phyloP scores from a whole-genome alignment of 1,140 invertebrate genomes.

The Papilio machaon region DNA sequence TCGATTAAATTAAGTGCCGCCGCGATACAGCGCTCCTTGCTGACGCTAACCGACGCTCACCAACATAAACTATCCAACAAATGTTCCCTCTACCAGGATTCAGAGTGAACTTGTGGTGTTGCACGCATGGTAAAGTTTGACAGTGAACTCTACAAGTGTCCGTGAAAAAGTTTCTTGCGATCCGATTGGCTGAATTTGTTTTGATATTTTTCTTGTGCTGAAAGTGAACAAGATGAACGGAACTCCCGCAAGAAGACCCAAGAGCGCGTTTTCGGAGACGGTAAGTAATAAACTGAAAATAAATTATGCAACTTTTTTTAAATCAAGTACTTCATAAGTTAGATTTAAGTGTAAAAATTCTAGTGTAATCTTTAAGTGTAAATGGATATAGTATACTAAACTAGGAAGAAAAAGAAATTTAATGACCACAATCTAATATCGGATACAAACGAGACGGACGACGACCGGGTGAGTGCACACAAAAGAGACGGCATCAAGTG shows the following conservation, averaged over 20 bases:
- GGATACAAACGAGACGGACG: conserved; percentile 33
- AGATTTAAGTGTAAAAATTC: neutral
- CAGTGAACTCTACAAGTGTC: conserved; percentile 77
- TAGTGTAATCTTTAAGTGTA: neutral
- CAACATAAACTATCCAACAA: conserved; percentile 41
- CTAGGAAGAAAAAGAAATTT: conserved; percentile 2
- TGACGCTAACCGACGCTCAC: conserved; percentile 35
- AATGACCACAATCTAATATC: conserved; percentile 31
- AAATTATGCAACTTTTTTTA: conserved; percentile 25
- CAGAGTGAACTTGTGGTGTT: conserved; percentile 51
- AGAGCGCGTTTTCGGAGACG: conserved; percentile 75
- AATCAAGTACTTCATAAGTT: neutral
- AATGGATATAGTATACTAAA: neutral
- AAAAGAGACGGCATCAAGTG: conserved; percentile 48
- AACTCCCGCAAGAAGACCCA: conserved; percentile 72
- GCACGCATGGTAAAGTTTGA: conserved; percentile 64
- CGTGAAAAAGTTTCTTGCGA: conserved; percentile 76
- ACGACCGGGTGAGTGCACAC: neutral
- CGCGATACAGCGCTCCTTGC: conserved; percentile 41
- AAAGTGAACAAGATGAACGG: conserved; percentile 72
- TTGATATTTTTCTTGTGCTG: conserved; percentile 53
- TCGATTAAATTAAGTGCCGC: conserved; percentile 74
- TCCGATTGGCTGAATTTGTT: conserved; percentile 63
- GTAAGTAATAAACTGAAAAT: conserved; percentile 55
- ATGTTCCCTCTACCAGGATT: conserved; percentile 46